These are phyloP conservation scores for Grallaria varia DNA, from an alignment of 2,113 vertebrate species.

Conservation along the genomic window DNA sequence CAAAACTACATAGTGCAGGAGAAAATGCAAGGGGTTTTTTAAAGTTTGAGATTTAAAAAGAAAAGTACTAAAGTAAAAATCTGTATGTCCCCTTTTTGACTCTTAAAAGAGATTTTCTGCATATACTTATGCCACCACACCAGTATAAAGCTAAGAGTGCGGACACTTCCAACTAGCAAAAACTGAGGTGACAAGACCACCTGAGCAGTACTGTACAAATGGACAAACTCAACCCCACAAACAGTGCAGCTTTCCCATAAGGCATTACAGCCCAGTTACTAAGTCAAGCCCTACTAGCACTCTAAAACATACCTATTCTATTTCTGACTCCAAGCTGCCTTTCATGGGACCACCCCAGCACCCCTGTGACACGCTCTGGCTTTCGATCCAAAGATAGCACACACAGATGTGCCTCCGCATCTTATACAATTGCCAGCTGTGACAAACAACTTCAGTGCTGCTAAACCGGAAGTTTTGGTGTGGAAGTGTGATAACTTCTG, in stretches of 20 bases:
- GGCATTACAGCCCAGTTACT: neutral
- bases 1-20: neutral
- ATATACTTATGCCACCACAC: neutral
- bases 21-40: neutral
- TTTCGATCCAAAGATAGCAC: neutral
- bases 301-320: neutral
- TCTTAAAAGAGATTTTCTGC: neutral
- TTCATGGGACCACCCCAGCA: fast-evolving
- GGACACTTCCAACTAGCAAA: neutral
- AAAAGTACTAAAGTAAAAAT: neutral
- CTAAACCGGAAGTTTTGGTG: neutral
- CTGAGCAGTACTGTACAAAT: fast-evolving
- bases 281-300: neutral
- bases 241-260: neutral
- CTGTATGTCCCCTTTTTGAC: neutral
- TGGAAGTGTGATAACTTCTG: neutral
- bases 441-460: neutral
- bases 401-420: neutral
- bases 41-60: neutral
- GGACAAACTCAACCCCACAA: neutral
- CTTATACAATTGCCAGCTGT: neutral
- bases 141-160: neutral
- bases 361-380: fast-evolving
- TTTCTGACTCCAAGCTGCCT: neutral
- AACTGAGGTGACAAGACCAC: neutral